Base-by-base conservation (phyloP, 2,113 vertebrate species). In the Rhinichthys klamathensis region DNA sequence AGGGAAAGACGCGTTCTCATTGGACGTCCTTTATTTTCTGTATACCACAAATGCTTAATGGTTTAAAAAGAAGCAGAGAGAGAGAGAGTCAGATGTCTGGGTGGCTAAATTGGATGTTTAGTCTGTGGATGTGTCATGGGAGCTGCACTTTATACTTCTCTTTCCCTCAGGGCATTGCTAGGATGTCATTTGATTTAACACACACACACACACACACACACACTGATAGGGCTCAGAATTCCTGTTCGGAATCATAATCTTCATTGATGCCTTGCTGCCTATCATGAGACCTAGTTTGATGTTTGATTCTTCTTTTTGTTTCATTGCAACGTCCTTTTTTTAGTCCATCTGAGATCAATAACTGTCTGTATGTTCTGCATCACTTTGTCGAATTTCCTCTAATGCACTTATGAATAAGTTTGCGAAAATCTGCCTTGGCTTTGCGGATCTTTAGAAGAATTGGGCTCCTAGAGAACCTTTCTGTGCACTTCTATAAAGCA, bases 61-160 rank as follows among this genome's bases (percentile, higher is more conserved):
- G 74, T 63, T 86, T 86, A 70, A 63, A 80, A 83, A 61, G 44
- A 81, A 27, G 63, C 38, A 85, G 65, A 38, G 10, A 80, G 35
- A 89, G 38, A 83, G 58, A 80, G 58, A 89, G 91, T 91, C 92
- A 92, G 90, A 93, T 92, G 92, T 93, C 91, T 92, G 91, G 91
- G 90, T 90, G 88, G 90, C 91, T 91, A 91, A 91, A 91, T 78
- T 83, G 91, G 90, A 91, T 94, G 92, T 94, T 93, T 93, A 91
- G 91, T 94, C 92, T 94, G 90, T 92, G 88, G 87, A 89, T 90
- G 92, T 90, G 92, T 94, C 93, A 94, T 93, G 93, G 92, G 92
- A 94, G 94, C 75, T 84, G 85, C 6, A 18, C 63, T 69, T 76
- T 80, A 86, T 78, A 74, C 35, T 73, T 63, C 9, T 35, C 27